Evolutionary conservation across 2,797 vertebrate species (phyloP), one percentile per base, ranked within the genome.

Genomic region (Tangara arthus): DNA sequence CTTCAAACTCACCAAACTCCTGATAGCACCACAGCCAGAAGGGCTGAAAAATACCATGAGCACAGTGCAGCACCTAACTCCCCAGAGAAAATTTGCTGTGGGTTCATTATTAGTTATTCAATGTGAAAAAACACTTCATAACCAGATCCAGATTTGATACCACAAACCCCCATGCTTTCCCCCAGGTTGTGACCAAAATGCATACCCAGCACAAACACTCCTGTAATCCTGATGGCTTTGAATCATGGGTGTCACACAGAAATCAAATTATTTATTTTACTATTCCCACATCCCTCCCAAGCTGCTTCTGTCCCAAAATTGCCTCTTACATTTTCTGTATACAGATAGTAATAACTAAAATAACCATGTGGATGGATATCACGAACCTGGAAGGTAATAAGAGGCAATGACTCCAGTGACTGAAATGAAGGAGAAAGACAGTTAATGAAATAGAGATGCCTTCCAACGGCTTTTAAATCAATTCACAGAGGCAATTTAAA

Each of bases 381-480:
- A 96, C 75, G 81, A 96, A 92, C 90, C 91, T 94, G 95, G 86
- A 93, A 96, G 93, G 92, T 96, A 97, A 97, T 97, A 97, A 97
- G 96, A 95, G 95, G 93, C 93, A 93, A 91, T 96, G 97, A 97
- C 93, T 95, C 96, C 87, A 94, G 92, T 94, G 97, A 95, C 93
- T 93, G 92, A 94, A 97, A 96, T 72, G 96, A 96, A 96, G 96
- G 96, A 97, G 92, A 91, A 97, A 95, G 95, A 94, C 97, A 95
- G 93, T 90, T 97, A 97, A 98, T 97, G 96, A 95, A 97, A 98
- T 93, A 93, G 96, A 97, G 95, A 93, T 97, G 96, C 97, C 96
- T 96, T 88, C 95, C 94, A 94, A 96, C 93, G 93, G 89, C 97
- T 95, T 97, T 97, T 96, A 98, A 98, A 98, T 98, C 97, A 98